Evolutionary conservation across 2,113 vertebrate genomes (phyloP).

Genomic region (Centrocercus urophasianus): DNA sequence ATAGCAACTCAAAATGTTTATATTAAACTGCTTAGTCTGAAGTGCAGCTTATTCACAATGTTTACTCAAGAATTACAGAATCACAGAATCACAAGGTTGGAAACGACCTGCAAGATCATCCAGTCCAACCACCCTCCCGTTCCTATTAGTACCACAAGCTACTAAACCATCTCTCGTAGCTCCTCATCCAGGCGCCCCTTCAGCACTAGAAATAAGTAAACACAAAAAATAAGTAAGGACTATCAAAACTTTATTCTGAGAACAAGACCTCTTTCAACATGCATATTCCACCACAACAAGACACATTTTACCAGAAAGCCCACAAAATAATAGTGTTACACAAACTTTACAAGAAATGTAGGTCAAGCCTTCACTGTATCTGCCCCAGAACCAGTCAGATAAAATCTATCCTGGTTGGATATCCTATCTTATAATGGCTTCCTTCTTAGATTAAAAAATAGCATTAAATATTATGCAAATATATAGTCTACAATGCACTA

Average conservation of each 20-base stretch:
- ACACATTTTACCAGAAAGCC: neutral
- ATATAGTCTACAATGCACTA: neutral
- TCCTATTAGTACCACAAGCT: no score
- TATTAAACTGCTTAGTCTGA: neutral
- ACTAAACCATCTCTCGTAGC: no score
- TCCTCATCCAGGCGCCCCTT: no score
- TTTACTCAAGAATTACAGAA: neutral
- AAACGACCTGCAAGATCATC: no score
- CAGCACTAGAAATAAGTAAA: no score
- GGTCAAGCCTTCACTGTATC: neutral
- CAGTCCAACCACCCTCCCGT: no score
- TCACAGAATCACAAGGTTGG: no score
- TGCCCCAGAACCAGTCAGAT: neutral
- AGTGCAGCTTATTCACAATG: neutral
- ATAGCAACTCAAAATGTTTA: neutral
- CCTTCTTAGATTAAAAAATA: neutral
- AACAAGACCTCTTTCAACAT: neutral
- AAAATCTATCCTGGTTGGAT: neutral
- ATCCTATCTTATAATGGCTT: neutral
- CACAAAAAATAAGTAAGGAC: rapidly evolving
- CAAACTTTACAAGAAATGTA: neutral
- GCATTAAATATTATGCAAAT: neutral
- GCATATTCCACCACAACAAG: rapidly evolving
- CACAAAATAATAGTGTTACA: neutral
- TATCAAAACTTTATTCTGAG: neutral